Conservation (phyloP, 1,140 invertebrate genomes). For the Sinonovacula constricta region DNA sequence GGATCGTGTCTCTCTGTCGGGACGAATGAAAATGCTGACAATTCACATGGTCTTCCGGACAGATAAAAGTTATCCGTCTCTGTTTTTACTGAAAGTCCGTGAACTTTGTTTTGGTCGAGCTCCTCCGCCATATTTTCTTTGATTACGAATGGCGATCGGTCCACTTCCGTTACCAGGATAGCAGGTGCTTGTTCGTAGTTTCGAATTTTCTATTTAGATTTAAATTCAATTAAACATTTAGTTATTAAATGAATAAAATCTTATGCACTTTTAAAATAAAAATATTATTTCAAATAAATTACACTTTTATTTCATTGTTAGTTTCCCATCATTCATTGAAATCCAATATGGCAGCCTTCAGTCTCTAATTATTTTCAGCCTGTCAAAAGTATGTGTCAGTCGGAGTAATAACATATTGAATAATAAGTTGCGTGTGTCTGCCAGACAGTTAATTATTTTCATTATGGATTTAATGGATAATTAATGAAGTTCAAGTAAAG, state of each 20-base stretch:
- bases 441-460: too few relatives aligned
- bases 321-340: conserved; percentile 34
- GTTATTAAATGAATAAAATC: too few relatives aligned
- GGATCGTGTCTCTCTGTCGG: conserved; percentile 68
- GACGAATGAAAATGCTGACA: conserved; percentile 76
- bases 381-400: background rate
- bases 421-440: too few relatives aligned
- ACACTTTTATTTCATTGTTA: background rate
- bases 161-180: conserved; percentile 61
- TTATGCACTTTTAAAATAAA: too few relatives aligned
- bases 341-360: conserved; percentile 49
- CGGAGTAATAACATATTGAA: too few relatives aligned
- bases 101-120: conserved; percentile 47
- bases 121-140: conserved; percentile 53
- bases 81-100: conserved; percentile 63
- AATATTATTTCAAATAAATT: too few relatives aligned
- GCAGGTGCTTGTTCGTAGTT: conserved; percentile 48
- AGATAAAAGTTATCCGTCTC: conserved; percentile 71
- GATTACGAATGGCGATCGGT: conserved; percentile 46
- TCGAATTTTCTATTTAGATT: too few relatives aligned
- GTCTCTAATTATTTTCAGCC: background rate
- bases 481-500: too few relatives aligned
- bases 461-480: too few relatives aligned
- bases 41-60: conserved; percentile 75
- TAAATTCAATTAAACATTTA: too few relatives aligned